Conservation (phyloP, 1,140 invertebrate genomes). For the Brachionus paranguensis region DNA sequence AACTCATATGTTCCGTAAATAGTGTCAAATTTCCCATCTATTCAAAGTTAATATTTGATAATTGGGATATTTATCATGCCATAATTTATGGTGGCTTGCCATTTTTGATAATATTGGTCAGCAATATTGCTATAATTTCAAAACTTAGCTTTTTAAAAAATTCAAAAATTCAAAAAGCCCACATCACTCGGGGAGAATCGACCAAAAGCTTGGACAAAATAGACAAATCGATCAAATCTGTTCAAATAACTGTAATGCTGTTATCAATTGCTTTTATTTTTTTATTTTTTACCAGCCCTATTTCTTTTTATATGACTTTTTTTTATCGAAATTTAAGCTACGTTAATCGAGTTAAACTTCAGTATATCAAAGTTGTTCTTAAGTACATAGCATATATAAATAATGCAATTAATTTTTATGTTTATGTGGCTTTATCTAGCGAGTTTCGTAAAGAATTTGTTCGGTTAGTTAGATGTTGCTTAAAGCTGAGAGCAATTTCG, state of each 20-base stretch:
- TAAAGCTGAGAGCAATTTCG: neutral
- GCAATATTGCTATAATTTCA: neutral
- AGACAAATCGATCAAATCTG: neutral
- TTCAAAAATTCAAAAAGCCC: neutral
- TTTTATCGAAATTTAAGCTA: neutral
- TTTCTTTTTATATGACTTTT: conserved; percentile 3
- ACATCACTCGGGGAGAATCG: neutral
- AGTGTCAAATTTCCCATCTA: neutral
- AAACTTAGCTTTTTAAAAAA: conserved; percentile 12
- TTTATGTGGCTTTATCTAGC: neutral
- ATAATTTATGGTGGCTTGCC: neutral
- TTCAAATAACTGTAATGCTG: conserved; percentile 7
- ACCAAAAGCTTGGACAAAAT: conserved; percentile 18
- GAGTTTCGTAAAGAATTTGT: conserved; percentile 14
- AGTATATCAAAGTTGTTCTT: neutral
- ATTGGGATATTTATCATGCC: conserved; percentile 20
- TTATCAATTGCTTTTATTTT: neutral
- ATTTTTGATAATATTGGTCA: neutral
- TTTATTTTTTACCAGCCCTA: conserved; percentile 1
- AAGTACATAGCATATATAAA: neutral
- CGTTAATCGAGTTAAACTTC: neutral
- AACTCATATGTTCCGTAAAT: neutral
- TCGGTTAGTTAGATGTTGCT: neutral
- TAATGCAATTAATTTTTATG: conserved; percentile 33
- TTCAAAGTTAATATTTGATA: neutral